A percentile compares a stretch with the other conserved stretches of the same genome.
Evolutionary conservation across 2,888 invertebrate genomes (phyloP).

Genomic region (Sclerodermus sp.): DNA sequence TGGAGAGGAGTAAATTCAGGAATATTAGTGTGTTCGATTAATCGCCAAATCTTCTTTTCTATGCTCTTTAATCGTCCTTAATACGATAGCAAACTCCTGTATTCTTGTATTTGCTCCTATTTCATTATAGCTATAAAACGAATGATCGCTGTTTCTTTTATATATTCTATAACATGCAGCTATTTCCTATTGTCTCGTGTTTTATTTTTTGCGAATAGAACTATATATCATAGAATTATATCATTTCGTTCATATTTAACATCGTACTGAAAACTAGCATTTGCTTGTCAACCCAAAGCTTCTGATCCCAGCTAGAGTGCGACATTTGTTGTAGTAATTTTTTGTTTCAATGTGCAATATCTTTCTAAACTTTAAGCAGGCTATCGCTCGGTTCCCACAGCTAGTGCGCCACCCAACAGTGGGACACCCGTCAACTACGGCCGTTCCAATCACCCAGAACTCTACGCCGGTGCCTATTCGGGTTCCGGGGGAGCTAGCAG

Average conservation of each 20-base stretch:
- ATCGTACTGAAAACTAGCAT: constrained; percentile 1
- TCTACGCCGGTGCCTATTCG: constrained; percentile 75
- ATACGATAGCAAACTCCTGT: not conserved
- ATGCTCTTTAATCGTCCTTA: constrained; percentile 6
- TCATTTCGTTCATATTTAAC: constrained; percentile 5
- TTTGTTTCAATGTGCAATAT: constrained; percentile 29
- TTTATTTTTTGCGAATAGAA: too few relatives aligned
- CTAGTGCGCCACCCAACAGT: constrained; percentile 59
- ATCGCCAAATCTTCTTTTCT: constrained; percentile 20
- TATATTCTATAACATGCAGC: too few relatives aligned
- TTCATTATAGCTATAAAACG: not conserved
- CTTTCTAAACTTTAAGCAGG: constrained; percentile 51
- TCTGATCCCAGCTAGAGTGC: not conserved
- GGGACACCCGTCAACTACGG: constrained; percentile 59
- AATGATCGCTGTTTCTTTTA: too few relatives aligned
- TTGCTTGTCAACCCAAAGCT: not conserved
- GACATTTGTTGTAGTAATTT: constrained; percentile 5
- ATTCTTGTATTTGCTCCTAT: constrained; percentile 28
- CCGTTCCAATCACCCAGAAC: constrained; percentile 62
- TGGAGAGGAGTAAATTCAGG: constrained; percentile 44
- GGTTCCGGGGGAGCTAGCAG: constrained; percentile 51
- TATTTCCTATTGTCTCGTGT: too few relatives aligned
- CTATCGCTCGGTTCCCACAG: constrained; percentile 58
- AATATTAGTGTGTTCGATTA: constrained; percentile 8
- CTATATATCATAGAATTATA: too few relatives aligned